Percentiles rank a stretch among this genome's conserved stretches.
Conservation (phyloP, 1,140 invertebrate genomes). For the Meloidogyne hapla region DNA sequence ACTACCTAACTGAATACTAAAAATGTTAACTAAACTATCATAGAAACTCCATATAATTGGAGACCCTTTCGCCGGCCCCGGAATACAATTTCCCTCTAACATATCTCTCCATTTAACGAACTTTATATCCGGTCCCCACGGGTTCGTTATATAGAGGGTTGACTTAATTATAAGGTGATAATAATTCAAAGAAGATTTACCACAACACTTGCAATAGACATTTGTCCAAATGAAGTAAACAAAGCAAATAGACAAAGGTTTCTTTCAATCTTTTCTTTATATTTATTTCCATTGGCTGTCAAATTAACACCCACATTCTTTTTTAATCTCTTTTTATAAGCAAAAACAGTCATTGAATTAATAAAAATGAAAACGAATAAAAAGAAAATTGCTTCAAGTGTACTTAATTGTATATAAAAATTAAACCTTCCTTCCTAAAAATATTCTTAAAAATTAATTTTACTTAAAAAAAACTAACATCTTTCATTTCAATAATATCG, state of each 20-base stretch:
- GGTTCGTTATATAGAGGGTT: too few relatives aligned
- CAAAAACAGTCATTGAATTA: not conserved
- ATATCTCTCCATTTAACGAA: too few relatives aligned
- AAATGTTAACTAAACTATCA: too few relatives aligned
- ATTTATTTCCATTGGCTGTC: not conserved
- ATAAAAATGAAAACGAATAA: not conserved
- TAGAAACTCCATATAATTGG: too few relatives aligned
- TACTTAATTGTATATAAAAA: not conserved
- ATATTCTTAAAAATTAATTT: not conserved
- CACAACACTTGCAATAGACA: not conserved
- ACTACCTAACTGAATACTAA: too few relatives aligned
- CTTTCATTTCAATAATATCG: too few relatives aligned
- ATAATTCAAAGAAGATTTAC: not conserved
- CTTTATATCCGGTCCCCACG: too few relatives aligned
- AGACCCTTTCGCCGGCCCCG: too few relatives aligned
- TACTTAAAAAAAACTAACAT: too few relatives aligned
- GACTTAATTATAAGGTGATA: too few relatives aligned
- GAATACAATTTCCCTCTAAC: too few relatives aligned
- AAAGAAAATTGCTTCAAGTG: not conserved
- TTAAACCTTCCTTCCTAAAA: not conserved
- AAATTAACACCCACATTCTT: too few relatives aligned
- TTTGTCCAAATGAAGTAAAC: not conserved
- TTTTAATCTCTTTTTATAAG: not conserved
- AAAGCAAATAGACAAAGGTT: not conserved
- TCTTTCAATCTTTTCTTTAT: not conserved